These are phyloP conservation scores for Atlantisia rogersi DNA, from an alignment of 2,113 vertebrate species.

Conservation along the genomic window DNA sequence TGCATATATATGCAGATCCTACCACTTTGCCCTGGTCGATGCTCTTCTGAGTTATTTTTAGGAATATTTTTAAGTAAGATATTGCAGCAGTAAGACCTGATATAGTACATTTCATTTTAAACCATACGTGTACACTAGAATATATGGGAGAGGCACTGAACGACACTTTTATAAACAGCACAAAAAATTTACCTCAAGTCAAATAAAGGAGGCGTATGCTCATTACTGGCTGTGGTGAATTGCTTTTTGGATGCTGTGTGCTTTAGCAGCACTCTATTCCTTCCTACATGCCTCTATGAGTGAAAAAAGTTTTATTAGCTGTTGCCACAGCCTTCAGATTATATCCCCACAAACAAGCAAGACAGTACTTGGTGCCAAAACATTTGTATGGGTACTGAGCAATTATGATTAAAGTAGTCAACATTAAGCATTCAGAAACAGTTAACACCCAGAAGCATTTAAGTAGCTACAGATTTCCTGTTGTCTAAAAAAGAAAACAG, in stretches of 20 bases:
- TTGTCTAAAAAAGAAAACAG: neutral
- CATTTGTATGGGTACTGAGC: neutral
- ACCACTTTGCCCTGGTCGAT: neutral
- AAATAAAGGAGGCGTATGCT: neutral
- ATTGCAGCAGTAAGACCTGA: neutral
- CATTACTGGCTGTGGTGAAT: neutral
- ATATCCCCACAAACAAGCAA: neutral
- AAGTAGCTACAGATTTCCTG: neutral
- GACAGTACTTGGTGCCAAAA: neutral
- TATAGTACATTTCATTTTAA: neutral
- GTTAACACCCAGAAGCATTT: neutral
- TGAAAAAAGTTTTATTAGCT: neutral
- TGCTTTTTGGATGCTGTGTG: neutral
- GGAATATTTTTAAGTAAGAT: neutral
- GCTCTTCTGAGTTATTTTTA: neutral
- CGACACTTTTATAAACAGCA: neutral
- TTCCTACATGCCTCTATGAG: neutral
- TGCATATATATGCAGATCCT: neutral
- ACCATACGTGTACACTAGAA: neutral
- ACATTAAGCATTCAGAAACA: neutral
- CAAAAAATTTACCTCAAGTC: neutral
- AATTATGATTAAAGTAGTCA: neutral
- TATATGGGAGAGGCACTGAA: neutral
- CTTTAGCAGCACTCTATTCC: neutral
- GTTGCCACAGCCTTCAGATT: neutral